These are phyloP conservation scores for Monodelphis domestica DNA, from an alignment of 2,797 vertebrate species.

Conservation along the genomic window DNA sequence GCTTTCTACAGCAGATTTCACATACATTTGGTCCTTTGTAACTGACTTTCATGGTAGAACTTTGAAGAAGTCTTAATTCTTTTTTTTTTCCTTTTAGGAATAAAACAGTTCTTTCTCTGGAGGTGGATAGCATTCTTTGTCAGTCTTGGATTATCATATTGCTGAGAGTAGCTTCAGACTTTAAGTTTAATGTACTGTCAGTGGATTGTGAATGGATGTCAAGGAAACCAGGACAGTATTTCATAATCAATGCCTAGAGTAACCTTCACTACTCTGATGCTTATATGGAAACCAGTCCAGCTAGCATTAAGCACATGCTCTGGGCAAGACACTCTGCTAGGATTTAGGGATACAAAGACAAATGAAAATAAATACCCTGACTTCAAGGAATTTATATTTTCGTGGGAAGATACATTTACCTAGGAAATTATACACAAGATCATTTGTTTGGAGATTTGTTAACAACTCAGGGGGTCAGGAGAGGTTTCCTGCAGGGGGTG, in stretches of 20 bases:
- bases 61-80: conserved; percentile 4
- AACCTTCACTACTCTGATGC: background rate
- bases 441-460: background rate
- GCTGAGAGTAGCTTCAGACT: too few species aligned
- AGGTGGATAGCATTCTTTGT: too few species aligned
- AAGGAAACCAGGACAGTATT: background rate
- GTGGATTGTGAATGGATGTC: background rate
- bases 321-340: background rate
- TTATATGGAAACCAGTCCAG: too few species aligned
- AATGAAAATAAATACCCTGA: too few species aligned
- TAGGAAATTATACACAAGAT: background rate
- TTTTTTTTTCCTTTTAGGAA: background rate
- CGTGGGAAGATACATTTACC: too few species aligned
- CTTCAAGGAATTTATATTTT: too few species aligned
- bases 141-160: too few species aligned
- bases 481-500: background rate
- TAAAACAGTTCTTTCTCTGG: conserved; percentile 29
- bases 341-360: too few species aligned
- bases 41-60: background rate
- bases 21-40: background rate
- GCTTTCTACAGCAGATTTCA: background rate
- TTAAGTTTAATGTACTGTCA: background rate
- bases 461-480: background rate
- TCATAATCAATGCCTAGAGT: background rate
- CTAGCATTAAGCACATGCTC: too few species aligned